Conservation (phyloP, 2,888 invertebrate genomes). For the Zaprionus obscuricornis region DNA sequence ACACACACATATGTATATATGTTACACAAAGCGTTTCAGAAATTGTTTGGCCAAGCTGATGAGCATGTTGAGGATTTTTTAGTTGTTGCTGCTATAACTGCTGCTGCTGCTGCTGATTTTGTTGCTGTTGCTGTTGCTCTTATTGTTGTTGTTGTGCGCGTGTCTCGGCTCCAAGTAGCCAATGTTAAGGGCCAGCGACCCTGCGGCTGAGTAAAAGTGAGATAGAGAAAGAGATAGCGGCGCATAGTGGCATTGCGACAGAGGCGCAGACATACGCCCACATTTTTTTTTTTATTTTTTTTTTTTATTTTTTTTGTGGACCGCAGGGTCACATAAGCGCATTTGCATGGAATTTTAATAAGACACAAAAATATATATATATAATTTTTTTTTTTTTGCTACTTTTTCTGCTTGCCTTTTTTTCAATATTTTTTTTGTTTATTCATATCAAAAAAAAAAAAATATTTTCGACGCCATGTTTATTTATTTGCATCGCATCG, state of each 20-base stretch:
- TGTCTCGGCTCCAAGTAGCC: slow-evolving; percentile 54
- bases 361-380: slow-evolving; percentile 47
- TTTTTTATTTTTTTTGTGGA: too few relatives aligned
- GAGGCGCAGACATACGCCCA: slow-evolving; percentile 30
- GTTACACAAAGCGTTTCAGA: slow-evolving; percentile 30
- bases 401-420: slow-evolving; percentile 18
- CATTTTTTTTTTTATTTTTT: too few relatives aligned
- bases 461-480: slow-evolving; percentile 38
- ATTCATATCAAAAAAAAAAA: too few relatives aligned
- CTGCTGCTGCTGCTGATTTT: too few relatives aligned
- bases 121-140: too few relatives aligned
- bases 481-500: slow-evolving; percentile 22
- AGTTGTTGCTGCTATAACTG: too few relatives aligned
- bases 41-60: slow-evolving; percentile 48
- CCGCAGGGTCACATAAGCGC: slow-evolving; percentile 67
- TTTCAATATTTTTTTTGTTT: slow-evolving; percentile 18
- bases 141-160: too few relatives aligned
- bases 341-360: slow-evolving; percentile 76
- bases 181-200: slow-evolving; percentile 26
- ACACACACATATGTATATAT: not conserved
- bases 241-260: not conserved
- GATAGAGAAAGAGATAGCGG: not conserved
- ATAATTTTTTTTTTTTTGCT: slow-evolving; percentile 12
- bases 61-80: slow-evolving; percentile 35
- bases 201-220: too few relatives aligned